Evolutionary conservation across 2,888 invertebrate species (phyloP), one percentile per base, ranked within the genome.

Genomic region (Lottia gigantea): DNA sequence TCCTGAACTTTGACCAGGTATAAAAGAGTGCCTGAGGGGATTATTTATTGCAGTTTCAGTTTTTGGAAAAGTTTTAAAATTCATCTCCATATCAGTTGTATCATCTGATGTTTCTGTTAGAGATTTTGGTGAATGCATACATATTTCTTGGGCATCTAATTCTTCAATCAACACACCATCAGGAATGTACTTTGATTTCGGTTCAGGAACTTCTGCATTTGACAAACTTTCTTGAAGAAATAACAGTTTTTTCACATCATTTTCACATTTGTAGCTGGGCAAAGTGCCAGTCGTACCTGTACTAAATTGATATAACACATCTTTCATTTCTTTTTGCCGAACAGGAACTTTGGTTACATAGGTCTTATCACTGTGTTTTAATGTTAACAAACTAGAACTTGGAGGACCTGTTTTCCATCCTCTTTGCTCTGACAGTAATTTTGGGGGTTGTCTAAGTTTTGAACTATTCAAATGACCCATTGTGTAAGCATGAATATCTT

Each of bases 391-490:
- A 26, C 25, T 45, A 4, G 64, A 26, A 15, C 16, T 14, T 62
- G 55, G 55, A 12, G 19, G 31, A 7, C 65, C 46, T 46, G 45
- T 31, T n/a, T 74, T 68, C 46, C 63, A 68, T 4, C 82, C 73
- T 62, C 77, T 76, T 26, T 71, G 63, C 85, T 85, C 84, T 68
- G 80, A 67, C 66, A 78, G 55, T 40, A 72, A 70, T 55, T 78
- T 16, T 8, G 73, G 71, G 40, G 77, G 74, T 71, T 79, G 78
- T 45, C 72, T 75, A 7, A 87, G 76, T 46, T 83, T 78, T 16
- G 80, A 77, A 68, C 86, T 86, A 78, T 87, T 87, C 26, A 87
- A 76, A 72, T 87, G 86, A 31, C 87, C 87, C 61, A 80, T 80
- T 26, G 84, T 82, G 73, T 76, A 87, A 62, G 82, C 82, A 70